phyloP scores from a whole-genome alignment of 1,140 invertebrate species.

The Muscidifurax raptorellus region DNA sequence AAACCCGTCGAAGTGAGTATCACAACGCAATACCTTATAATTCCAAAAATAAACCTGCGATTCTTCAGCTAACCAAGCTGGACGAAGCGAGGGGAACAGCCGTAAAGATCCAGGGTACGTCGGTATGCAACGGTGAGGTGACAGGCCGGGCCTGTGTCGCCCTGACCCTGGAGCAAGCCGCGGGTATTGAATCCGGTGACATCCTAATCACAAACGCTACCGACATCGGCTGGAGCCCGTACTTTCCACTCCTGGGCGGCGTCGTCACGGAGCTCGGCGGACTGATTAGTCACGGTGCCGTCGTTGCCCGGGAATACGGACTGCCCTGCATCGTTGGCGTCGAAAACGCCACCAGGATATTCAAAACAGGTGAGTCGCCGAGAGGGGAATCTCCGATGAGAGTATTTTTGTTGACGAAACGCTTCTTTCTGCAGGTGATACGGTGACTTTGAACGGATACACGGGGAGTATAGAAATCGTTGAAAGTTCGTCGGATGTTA shows the following conservation, averaged over 20 bases:
- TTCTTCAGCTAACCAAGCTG: not conserved
- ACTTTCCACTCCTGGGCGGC: slow-evolving; percentile 87
- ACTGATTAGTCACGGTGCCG: slow-evolving; percentile 90
- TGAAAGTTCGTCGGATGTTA: slow-evolving; percentile 33
- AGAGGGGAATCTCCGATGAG: not conserved
- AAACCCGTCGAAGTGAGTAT: slow-evolving; percentile 18
- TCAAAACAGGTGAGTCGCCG: slow-evolving; percentile 79
- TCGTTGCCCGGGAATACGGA: slow-evolving; percentile 92
- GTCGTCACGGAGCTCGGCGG: slow-evolving; percentile 91
- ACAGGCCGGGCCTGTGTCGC: slow-evolving; percentile 84
- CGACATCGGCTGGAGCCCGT: slow-evolving; percentile 92
- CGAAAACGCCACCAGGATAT: slow-evolving; percentile 80
- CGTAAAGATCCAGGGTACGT: slow-evolving; percentile 76
- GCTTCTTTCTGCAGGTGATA: slow-evolving; percentile 55
- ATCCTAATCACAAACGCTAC: slow-evolving; percentile 87
- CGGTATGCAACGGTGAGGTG: slow-evolving; percentile 82
- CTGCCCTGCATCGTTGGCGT: slow-evolving; percentile 89
- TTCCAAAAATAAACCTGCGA: not conserved
- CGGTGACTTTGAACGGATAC: slow-evolving; percentile 52
- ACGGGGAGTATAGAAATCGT: slow-evolving; percentile 52
- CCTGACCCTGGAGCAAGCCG: slow-evolving; percentile 73
- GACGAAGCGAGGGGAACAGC: not conserved
- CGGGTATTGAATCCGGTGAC: slow-evolving; percentile 78
- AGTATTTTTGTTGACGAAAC: not conserved
- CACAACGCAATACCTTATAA: not conserved